Base-by-base conservation (phyloP, 2,797 vertebrate species). In the Megalops cyprinoides region DNA sequence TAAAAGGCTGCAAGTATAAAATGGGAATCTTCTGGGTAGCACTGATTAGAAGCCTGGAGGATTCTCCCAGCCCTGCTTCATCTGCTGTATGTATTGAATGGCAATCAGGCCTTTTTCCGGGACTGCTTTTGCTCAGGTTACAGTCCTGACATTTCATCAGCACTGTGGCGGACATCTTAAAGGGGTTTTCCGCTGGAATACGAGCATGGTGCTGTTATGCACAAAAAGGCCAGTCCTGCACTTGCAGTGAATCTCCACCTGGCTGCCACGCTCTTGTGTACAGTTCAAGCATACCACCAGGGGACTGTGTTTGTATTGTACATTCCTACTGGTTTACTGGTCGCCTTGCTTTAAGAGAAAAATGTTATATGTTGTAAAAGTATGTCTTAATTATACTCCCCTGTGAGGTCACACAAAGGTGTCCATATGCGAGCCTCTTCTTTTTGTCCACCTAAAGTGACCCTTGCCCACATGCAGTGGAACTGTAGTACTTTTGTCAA, bases 121-220 rank as follows among this genome's bases (percentile, higher is more conserved):
- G 76, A 75, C 55, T 28, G 25, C 75, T 77, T 74, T 82, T 67
- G 53, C 82, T 86, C 81, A 31, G 71, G 85, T 86, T 85, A 84
- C 67, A 39, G 37, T 74, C 69, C 79, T 85, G 65, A 87, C 80
- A 82, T 88, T 84, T 79, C 42, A 48, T 34, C 12, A 79, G 56
- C 25, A 74, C 37, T 15, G 60, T 67, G 46, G 77, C 49, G 77
- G 2, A 49, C 42, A 79, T 71, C 37, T 76, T 69, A 69, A 82
- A 81, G 74, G 42, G 65, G 31, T 18, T 83, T 78, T 60, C 76
- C 15, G 15, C 56, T 28, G 34, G n/a, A 44, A 23, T 28, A 20
- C 58, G 18, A 15, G 28, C 2, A 4, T 62, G 25, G 28, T 65
- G 62, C 62, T 62, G 58, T 62, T 28, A 28, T 14, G 58, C 58